Evolutionary conservation across 2,113 vertebrate genomes (phyloP).

Genomic region (Bettongia penicillata): DNA sequence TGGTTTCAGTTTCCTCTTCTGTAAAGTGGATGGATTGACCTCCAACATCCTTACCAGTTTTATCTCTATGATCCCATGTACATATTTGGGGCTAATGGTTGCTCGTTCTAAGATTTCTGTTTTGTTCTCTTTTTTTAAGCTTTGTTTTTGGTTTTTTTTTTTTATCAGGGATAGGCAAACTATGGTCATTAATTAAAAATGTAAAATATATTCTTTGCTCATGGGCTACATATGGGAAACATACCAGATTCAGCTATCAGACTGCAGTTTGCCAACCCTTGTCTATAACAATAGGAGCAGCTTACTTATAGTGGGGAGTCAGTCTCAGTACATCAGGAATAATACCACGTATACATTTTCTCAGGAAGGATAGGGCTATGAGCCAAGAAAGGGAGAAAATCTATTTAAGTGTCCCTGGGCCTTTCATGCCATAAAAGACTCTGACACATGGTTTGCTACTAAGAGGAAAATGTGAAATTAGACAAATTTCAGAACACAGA

Average conservation of each 20-base stretch:
- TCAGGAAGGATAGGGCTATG: neutral
- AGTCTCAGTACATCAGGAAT: neutral
- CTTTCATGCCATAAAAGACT: neutral
- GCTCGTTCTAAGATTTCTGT: neutral
- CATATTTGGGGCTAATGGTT: neutral
- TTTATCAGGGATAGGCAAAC: neutral
- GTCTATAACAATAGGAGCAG: neutral
- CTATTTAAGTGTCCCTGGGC: neutral
- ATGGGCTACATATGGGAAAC: neutral
- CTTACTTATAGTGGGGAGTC: neutral
- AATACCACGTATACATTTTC: neutral
- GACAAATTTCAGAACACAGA: neutral
- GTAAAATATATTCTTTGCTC: neutral
- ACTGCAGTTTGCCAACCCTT: neutral
- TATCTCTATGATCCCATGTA: neutral
- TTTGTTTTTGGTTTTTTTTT: neutral
- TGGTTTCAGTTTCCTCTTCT: conserved; percentile 33
- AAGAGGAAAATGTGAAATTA: conserved; percentile 1
- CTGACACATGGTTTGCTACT: neutral
- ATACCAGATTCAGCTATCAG: neutral
- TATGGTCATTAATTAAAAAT: neutral
- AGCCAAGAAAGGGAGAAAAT: neutral
- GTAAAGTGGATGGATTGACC: neutral
- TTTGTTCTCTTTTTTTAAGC: neutral
- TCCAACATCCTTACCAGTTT: neutral